Base-by-base conservation (phyloP, 30 jellyfish, hydroid and myxozoan genomes). In the Rhopilema esculentum region DNA sequence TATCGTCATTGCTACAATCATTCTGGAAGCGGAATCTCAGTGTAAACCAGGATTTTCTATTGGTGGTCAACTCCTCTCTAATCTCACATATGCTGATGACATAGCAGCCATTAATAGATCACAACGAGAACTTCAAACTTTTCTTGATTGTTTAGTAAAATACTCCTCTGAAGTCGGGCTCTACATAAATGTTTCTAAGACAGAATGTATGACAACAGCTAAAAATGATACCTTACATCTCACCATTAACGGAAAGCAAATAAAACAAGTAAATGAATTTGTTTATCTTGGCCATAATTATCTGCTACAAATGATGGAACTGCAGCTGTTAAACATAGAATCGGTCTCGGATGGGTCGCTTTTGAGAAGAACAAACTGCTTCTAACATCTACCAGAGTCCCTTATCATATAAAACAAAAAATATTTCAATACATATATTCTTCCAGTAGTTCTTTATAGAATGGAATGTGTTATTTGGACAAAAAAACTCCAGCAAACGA, bases 191-290 rank as follows among this genome's bases (percentile, higher is more conserved):
- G 87, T 80, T 7, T 80, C 67, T 4, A 80, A 57, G 22, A 57
- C 86, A 24, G 33, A 61, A 62, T 80, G 90, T 86, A 80, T 65
- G 83, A 65, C 87, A 80, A 80, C 90, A 2, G 77, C 9, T 7
- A 15, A 12, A 29, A 6, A 75, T 8, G 15, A 25, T 33, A 20
- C 20, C 18, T 33, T 29, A 19, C 25, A 8, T 4, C 77, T 75
- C 23, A 30, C 77, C 12, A 75, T 75, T 27, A 27, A 40, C 77
- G 22, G 52, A 80, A 48, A 49, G 48, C 53, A n/a, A 24, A 21
- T 49, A 1, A 48, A 77, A 40, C 88, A 48, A 77, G 83, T 53
- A 12, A 22, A 24, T n/a, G 64, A 53, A 18, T 77, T 77, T 21
- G 82, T 27, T 1, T 77, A 77, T 51, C 79, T 68, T 12, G 49